Evolutionary conservation across 2,797 vertebrate genomes (phyloP).

Genomic region (Rhynchonycteris naso): DNA sequence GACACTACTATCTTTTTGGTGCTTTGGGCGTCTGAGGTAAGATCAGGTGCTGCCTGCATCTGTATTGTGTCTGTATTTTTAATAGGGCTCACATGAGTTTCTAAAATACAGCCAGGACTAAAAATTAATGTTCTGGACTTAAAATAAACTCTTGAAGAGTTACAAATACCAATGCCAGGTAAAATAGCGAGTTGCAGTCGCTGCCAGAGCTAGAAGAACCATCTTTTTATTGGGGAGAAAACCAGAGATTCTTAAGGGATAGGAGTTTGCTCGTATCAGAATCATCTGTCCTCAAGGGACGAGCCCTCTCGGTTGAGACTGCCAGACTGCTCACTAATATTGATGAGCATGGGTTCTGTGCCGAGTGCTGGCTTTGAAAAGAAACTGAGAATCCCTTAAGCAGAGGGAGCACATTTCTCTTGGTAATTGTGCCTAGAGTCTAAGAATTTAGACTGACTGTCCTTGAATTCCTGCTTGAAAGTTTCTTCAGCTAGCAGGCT

Average conservation of each 20-base stretch:
- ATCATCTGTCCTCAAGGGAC: background rate
- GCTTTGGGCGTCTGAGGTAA: background rate
- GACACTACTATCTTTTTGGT: background rate
- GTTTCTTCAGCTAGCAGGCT: background rate
- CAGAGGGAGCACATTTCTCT: background rate
- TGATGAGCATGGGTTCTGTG: background rate
- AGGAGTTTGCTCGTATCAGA: background rate
- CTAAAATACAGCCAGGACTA: background rate
- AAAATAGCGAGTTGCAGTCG: background rate
- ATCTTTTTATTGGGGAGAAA: background rate
- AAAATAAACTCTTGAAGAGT: background rate
- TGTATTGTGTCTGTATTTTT: background rate
- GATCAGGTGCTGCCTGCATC: background rate
- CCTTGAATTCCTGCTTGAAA: background rate
- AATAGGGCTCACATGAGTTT: background rate
- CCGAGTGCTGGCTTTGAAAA: background rate
- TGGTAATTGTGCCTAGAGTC: background rate
- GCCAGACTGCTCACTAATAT: too few relatives aligned
- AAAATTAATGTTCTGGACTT: background rate
- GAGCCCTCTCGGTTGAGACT: background rate
- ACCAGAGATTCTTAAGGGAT: background rate
- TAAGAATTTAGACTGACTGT: background rate
- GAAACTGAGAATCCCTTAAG: background rate
- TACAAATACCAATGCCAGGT: background rate
- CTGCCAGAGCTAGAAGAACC: background rate